These are phyloP conservation scores for Caenorhabditis doughertyi DNA, from an alignment of 2,888 invertebrate species.

Conservation along the genomic window DNA sequence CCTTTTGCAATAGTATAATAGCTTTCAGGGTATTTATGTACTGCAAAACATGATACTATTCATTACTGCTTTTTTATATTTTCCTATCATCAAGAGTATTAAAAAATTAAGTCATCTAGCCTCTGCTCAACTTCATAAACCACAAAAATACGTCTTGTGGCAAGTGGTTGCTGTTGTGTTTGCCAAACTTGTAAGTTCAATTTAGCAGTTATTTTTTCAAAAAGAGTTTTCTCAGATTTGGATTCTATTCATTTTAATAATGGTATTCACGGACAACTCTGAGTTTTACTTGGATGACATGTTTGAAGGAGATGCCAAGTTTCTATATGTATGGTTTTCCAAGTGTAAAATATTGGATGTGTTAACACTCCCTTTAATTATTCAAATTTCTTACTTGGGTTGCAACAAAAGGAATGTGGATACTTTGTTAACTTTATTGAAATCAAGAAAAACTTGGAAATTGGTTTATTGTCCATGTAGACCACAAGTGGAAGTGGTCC, in stretches of 20 bases:
- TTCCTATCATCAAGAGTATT: neutral
- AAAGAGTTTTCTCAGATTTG: neutral
- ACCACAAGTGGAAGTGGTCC: neutral
- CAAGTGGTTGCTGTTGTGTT: neutral
- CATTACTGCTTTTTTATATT: neutral
- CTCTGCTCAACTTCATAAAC: constrained; percentile 5
- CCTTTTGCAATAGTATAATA: no score
- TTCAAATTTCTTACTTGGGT: neutral
- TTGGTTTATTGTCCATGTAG: neutral
- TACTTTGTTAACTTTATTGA: neutral
- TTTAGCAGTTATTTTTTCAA: neutral
- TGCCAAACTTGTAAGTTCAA: neutral
- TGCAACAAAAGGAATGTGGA: neutral
- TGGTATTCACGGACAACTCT: neutral
- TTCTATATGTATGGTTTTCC: no score
- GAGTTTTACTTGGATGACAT: no score
- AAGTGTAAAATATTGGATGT: neutral
- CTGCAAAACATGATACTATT: neutral
- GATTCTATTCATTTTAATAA: neutral
- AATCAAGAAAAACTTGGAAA: neutral
- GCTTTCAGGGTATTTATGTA: neutral
- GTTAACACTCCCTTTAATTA: neutral
- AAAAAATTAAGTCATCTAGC: neutral
- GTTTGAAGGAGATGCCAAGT: neutral
- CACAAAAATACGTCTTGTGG: constrained; percentile 9